These are phyloP conservation scores for Tipula helvola DNA, from an alignment of 2,888 invertebrate genomes.

Conservation along the genomic window DNA sequence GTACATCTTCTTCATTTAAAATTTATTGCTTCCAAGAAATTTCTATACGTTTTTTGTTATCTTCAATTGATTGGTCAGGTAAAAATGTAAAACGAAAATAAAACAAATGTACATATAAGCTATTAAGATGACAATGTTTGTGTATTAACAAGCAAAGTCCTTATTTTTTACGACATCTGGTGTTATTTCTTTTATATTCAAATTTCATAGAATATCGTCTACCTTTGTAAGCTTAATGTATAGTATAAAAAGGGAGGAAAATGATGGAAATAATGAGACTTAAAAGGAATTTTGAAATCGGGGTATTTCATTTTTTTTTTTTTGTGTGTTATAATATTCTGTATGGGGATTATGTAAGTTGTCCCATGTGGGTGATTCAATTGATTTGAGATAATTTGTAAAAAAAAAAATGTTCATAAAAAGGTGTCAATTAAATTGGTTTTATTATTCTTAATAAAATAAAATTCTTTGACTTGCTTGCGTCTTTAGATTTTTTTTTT, in stretches of 20 bases:
- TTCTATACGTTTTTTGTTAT: background rate
- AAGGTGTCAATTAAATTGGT: background rate
- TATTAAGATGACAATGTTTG: background rate
- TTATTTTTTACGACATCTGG: slow-evolving; percentile 4
- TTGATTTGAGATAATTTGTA: background rate
- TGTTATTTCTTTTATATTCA: background rate
- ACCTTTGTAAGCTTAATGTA: background rate
- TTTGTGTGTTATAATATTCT: background rate
- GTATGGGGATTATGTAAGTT: background rate
- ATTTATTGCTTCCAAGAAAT: background rate
- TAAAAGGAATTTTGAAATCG: background rate
- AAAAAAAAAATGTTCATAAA: background rate
- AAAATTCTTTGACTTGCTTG: background rate
- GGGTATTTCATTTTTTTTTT: background rate
- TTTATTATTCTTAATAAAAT: background rate
- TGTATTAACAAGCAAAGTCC: background rate
- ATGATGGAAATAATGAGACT: background rate
- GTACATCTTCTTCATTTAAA: background rate
- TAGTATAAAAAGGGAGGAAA: background rate
- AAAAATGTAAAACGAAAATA: background rate
- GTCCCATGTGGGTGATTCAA: slow-evolving; percentile 4
- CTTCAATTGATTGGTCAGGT: background rate
- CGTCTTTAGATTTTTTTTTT: background rate
- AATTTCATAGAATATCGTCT: background rate
- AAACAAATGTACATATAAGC: background rate